Evolutionary conservation across 2,797 vertebrate species (phyloP), one percentile per base, ranked within the genome.

Genomic region (Myotis findleyi): DNA sequence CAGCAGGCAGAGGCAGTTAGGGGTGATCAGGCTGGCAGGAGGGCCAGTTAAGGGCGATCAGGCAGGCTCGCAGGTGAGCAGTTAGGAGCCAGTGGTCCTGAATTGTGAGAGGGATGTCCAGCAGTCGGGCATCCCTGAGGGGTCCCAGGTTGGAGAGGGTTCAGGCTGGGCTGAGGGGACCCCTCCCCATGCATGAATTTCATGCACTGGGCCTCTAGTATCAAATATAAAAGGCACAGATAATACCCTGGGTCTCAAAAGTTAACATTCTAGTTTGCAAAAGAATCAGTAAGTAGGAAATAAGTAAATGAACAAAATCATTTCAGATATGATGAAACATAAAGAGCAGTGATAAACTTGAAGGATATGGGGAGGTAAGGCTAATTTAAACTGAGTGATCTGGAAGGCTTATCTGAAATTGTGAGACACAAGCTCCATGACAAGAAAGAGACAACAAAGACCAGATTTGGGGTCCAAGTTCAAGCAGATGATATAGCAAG

Each of bases 191-290:
- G 41, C 41, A 44, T 44, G 41, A 44, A 44, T 44, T 44, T 44
- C 9, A 44, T 44, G 41, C 41, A 44, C 41, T 44, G 44, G 41
- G 41, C 41, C 41, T 44, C 41, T 44, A 44, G 16, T 51, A 7
- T 20, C 76, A 36, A 89, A 27, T 38, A 57, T 25, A 62, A 89
- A 91, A 89, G 51, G 7, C 7, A 91, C 41, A 94, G 49, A 84
- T 84, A 94, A 86, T n/a, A 84, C 11, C 16, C n/a, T 55, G 79
- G 18, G 0, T 90, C 77, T 92, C 57, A 86, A 85, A 92, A 57
- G 38, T 81, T 87, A 88, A 53, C 11, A 33, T 41, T 79, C 20
- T 75, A 73, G n/a, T 76, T 79, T 33, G 30, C 69, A 91, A 94
- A 92, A 93, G 5, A 69, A 47, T 77, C 11, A 38, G 12, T 68